Percentiles rank a stretch among this genome's conserved stretches.
phyloP scores from a whole-genome alignment of 2,797 vertebrate species.

The Garrulus glandarius region DNA sequence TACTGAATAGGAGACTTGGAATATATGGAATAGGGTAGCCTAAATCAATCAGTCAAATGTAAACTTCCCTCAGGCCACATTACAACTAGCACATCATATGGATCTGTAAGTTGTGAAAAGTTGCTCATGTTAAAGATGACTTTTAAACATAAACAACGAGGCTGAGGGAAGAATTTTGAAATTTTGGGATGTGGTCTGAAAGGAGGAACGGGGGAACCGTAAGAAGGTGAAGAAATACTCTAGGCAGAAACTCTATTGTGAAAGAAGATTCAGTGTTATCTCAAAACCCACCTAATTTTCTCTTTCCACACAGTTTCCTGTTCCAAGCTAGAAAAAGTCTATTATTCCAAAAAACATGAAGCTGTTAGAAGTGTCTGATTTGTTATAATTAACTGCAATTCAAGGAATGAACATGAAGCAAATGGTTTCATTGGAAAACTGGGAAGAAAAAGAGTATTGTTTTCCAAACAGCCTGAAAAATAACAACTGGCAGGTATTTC shows the following conservation, averaged over 20 bases:
- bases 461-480: background rate
- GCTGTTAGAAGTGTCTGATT: background rate
- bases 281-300: background rate
- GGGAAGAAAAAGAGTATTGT: background rate
- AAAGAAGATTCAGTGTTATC: background rate
- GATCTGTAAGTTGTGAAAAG: background rate
- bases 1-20: background rate
- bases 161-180: background rate
- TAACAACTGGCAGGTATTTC: background rate
- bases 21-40: too few species aligned
- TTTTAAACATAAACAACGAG: background rate
- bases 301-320: background rate
- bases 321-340: background rate
- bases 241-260: background rate
- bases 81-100: rapidly evolving
- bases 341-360: background rate
- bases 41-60: background rate
- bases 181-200: background rate
- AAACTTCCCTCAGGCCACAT: background rate
- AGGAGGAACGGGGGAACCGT: background rate
- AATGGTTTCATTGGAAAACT: background rate
- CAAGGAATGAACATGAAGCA: background rate
- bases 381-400: background rate
- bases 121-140: background rate
- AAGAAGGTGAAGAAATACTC: background rate